These are phyloP conservation scores for Gallirallus australis DNA, from an alignment of 2,797 vertebrate species.

Conservation along the genomic window DNA sequence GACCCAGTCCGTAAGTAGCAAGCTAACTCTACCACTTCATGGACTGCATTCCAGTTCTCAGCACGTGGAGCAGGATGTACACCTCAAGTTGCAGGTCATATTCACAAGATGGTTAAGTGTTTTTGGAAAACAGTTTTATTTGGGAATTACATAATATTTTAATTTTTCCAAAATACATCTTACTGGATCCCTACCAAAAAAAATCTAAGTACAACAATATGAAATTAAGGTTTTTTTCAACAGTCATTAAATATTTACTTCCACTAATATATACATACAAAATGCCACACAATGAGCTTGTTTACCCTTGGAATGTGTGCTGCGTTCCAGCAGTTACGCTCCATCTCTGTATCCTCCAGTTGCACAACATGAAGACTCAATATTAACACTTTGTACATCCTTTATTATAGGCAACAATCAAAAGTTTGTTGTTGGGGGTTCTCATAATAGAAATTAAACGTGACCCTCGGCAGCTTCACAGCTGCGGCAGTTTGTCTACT, in stretches of 20 bases:
- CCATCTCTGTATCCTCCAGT: conserved; percentile 65
- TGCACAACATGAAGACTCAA: conserved; percentile 77
- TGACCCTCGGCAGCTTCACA: conserved; percentile 80
- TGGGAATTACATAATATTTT: conserved; percentile 80
- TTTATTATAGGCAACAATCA: conserved; percentile 76
- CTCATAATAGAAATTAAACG: conserved; percentile 15
- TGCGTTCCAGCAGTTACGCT: conserved; percentile 70
- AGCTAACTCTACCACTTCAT: not conserved
- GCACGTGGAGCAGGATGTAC: not conserved
- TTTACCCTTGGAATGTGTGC: conserved; percentile 92
- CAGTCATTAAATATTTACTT: conserved; percentile 84
- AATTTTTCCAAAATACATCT: conserved; percentile 91
- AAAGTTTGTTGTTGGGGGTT: not conserved
- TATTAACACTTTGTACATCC: conserved; percentile 74
- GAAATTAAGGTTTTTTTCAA: conserved; percentile 86
- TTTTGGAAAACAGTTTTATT: conserved; percentile 83
- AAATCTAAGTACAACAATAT: conserved; percentile 86
- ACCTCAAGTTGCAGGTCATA: not conserved
- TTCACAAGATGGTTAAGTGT: conserved; percentile 16
- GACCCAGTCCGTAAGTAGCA: not conserved
- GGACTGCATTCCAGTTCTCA: not conserved
- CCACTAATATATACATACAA: conserved; percentile 90
- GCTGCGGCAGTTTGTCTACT: conserved; percentile 96
- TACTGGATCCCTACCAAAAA: conserved; percentile 90
- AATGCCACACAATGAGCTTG: conserved; percentile 83